A percentile compares a stretch with the other conserved stretches of the same genome.
Evolutionary conservation across 1,140 invertebrate species (phyloP).

Genomic region (Leptestheria dahalacensis): DNA sequence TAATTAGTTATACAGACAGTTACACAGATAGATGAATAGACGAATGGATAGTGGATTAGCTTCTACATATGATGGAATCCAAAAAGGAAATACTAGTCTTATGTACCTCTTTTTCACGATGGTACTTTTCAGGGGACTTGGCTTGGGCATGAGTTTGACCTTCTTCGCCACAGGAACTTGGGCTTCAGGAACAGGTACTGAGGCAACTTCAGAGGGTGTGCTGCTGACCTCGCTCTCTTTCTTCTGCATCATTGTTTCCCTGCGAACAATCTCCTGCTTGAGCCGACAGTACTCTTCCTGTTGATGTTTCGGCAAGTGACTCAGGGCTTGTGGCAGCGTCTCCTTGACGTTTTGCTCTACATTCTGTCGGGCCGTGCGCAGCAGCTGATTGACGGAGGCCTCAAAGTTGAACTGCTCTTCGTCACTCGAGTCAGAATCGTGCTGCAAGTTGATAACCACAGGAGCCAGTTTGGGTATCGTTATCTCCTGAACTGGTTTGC

Average conservation of each 20-base stretch:
- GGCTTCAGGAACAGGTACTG: background rate
- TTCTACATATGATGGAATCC: no score
- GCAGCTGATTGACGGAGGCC: background rate
- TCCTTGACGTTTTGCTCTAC: background rate
- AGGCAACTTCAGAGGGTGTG: background rate
- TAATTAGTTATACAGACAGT: no score
- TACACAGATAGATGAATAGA: no score
- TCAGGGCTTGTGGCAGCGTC: background rate
- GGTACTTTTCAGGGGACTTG: background rate
- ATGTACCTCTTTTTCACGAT: background rate
- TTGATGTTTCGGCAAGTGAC: background rate
- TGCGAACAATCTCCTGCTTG: background rate
- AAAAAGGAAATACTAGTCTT: background rate
- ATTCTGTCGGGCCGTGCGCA: background rate
- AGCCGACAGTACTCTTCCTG: constrained; percentile 7
- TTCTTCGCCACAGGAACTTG: background rate
- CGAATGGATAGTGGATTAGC: no score
- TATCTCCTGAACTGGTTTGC: background rate
- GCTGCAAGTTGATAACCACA: constrained; percentile 1
- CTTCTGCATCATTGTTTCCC: constrained; percentile 4
- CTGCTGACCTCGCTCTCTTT: background rate
- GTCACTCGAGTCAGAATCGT: constrained; percentile 7
- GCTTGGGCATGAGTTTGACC: no score
- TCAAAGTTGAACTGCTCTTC: background rate
- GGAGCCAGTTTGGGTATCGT: background rate